A percentile compares a stretch with the other conserved stretches of the same genome.
phyloP scores from a whole-genome alignment of 2,888 invertebrate species.

The Lapara coniferarum region DNA sequence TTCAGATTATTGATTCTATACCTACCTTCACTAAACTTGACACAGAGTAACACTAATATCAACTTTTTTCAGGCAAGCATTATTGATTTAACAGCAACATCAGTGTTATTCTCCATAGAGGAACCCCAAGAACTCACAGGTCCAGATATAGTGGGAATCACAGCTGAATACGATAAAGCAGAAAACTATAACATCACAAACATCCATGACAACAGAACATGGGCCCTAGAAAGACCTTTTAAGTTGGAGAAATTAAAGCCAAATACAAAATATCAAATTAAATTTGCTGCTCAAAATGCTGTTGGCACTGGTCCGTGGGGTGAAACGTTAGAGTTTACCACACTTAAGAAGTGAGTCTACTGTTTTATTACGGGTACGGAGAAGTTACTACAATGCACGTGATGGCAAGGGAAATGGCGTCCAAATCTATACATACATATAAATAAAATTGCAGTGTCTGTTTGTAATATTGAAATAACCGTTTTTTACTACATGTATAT shows the following conservation, averaged over 20 bases:
- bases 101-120: conserved; percentile 59
- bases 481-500: too few relatives aligned
- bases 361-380: neutral
- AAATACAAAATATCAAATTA: conserved; percentile 60
- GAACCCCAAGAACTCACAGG: conserved; percentile 48
- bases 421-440: too few relatives aligned
- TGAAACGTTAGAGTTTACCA: conserved; percentile 51
- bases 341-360: conserved; percentile 66
- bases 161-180: conserved; percentile 64
- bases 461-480: too few relatives aligned
- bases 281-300: conserved; percentile 67
- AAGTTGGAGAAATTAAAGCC: conserved; percentile 64
- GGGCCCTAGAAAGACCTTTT: conserved; percentile 61
- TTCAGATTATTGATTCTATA: too few relatives aligned
- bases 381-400: too few relatives aligned
- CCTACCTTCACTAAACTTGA: too few relatives aligned
- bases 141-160: conserved; percentile 61
- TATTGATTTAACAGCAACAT: conserved; percentile 53
- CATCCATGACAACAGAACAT: conserved; percentile 69
- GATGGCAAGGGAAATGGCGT: too few relatives aligned
- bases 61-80: conserved; percentile 49
- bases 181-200: conserved; percentile 61
- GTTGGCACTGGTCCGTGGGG: conserved; percentile 65
- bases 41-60: too few relatives aligned
- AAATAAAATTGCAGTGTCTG: too few relatives aligned